Evolutionary conservation across 2,797 vertebrate genomes (phyloP), one percentile per base, ranked within the genome.

Genomic region (Sarcophilus harrisii): DNA sequence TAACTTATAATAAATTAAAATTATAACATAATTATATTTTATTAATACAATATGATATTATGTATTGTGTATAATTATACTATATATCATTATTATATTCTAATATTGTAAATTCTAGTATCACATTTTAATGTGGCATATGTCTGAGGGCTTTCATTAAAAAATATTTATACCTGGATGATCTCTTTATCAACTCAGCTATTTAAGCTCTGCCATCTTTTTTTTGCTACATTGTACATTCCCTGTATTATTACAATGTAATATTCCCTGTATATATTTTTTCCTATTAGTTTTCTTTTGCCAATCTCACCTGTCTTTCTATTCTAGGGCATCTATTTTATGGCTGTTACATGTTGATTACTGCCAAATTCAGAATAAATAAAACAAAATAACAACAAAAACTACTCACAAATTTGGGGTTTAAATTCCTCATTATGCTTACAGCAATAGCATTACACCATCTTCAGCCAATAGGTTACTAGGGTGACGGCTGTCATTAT

Each of bases 291-390:
- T 66, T 92, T 81, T 58, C 87, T 95, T 92, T 96, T 62, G 54
- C 81, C 58, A 49, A 38, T 24, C n/a, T 81, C 73, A 81, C 38
- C 18, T 45, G n/a, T 81, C 38, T 18, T 16, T 73, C 55, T 57
- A 94, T n/a, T 93, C 96, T 96, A 93, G 91, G 95, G 97, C 96
- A 97, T 93, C 95, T 90, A 3, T 58, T 62, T 92, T 90, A 38
- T 58, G 66, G 32, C 93, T 91, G 92, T 45, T 55, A 2, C 52
- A 30, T 60, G 91, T 91, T 45, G 89, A 55, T 95, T 92, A 18
- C 38, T 45, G 4, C 32, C 57, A 93, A 95, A 57, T 58, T 54
- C 66, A 91, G 29, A 28, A 81, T 81, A 4, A 81, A 10, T n/a
- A 27, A 81, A 81, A 27, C n/a, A 24, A 38, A 81, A 81, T 27